These are phyloP conservation scores for Sycophila texana DNA, from an alignment of 2,888 invertebrate genomes.

Conservation along the genomic window DNA sequence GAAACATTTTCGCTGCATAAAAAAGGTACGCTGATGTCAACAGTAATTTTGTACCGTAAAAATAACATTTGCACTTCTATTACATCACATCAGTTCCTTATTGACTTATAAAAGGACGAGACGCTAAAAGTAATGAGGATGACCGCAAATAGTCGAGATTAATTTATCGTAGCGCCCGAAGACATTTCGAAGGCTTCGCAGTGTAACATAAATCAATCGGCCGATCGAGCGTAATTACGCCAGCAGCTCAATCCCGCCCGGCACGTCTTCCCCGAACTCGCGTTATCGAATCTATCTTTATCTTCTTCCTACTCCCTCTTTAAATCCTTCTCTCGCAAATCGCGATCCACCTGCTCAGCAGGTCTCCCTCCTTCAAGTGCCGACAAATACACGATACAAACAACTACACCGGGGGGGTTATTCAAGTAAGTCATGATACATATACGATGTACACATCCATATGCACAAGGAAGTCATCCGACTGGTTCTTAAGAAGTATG, in stretches of 20 bases:
- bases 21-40: too few relatives aligned
- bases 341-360: conserved; percentile 3
- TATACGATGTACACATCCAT: too few relatives aligned
- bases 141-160: conserved; percentile 15
- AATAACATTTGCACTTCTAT: too few relatives aligned
- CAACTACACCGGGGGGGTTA: too few relatives aligned
- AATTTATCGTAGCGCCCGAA: conserved; percentile 24
- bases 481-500: too few relatives aligned
- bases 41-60: too few relatives aligned
- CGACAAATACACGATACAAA: neutral
- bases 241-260: conserved; percentile 37
- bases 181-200: neutral
- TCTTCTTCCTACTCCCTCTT: conserved; percentile 58
- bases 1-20: too few relatives aligned
- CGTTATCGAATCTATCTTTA: neutral
- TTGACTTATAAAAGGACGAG: neutral
- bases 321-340: too few relatives aligned
- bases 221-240: conserved; percentile 66
- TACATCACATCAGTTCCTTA: too few relatives aligned
- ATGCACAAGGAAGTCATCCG: too few relatives aligned
- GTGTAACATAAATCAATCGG: conserved; percentile 68
- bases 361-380: conserved; percentile 38
- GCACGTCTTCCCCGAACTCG: neutral
- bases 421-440: too few relatives aligned
- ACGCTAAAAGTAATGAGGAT: neutral